Evolutionary conservation across 35 echinoderm and acorn worm genomes (phyloP).

Genomic region (Anneissia japonica): DNA sequence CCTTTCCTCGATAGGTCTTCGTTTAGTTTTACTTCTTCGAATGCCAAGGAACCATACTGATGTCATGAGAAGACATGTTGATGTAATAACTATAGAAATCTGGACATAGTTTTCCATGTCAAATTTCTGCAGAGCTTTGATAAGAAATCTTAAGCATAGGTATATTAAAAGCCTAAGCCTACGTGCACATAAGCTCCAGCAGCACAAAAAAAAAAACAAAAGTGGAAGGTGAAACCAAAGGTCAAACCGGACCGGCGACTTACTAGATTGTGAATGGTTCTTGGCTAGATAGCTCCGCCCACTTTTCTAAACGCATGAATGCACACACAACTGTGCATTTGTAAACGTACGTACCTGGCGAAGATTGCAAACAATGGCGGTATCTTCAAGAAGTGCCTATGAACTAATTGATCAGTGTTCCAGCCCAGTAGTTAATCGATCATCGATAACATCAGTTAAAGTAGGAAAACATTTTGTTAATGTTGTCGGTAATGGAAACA

Average conservation of each 20-base stretch:
- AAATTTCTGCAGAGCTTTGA: no score
- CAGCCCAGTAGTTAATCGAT: not conserved
- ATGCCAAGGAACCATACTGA: not conserved
- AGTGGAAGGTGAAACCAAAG: no score
- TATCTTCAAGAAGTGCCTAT: not conserved
- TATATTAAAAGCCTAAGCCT: no score
- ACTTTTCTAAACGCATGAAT: no score
- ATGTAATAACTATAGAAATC: not conserved
- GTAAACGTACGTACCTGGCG: no score
- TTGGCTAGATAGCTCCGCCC: no score
- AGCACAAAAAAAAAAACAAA: no score
- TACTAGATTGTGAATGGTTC: no score
- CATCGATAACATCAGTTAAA: not conserved
- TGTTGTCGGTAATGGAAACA: not conserved
- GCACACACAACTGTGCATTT: no score
- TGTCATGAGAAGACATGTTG: not conserved
- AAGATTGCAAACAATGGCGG: not conserved
- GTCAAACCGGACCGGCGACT: no score
- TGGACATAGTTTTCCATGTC: not conserved
- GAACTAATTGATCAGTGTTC: not conserved
- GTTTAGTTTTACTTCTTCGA: not conserved
- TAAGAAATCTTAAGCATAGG: no score
- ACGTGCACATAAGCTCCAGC: no score
- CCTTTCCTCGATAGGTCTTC: not conserved
- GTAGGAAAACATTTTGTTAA: not conserved